phyloP scores from a whole-genome alignment of 2,888 invertebrate species.

The Lordiphosa andalusiaca region DNA sequence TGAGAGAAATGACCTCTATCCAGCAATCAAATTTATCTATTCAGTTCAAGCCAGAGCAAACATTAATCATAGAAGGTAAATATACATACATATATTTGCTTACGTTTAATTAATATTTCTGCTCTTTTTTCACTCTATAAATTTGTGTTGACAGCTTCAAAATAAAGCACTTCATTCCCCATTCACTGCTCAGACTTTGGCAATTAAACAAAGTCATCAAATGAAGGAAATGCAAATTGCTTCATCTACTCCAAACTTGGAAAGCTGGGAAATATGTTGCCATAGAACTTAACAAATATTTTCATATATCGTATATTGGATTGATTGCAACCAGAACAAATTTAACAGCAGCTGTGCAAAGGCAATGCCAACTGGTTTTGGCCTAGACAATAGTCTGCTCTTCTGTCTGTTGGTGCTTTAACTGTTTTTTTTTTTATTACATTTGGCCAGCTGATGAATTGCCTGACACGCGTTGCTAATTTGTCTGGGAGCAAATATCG shows the following conservation, averaged over 20 bases:
- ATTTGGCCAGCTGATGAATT: conserved; percentile 37
- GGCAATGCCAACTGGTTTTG: conserved; percentile 49
- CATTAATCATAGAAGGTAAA: background rate
- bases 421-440: conserved; percentile 23
- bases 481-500: conserved; percentile 37
- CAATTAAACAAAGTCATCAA: too few species aligned
- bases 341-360: conserved; percentile 37
- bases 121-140: background rate
- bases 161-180: background rate
- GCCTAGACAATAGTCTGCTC: conserved; percentile 33
- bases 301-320: background rate
- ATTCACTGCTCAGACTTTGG: background rate
- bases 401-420: too few species aligned
- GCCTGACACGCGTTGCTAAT: conserved; percentile 58
- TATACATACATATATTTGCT: conserved; percentile 2
- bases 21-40: background rate
- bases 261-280: too few species aligned
- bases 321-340: conserved; percentile 40
- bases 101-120: background rate
- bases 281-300: background rate
- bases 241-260: too few species aligned
- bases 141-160: conserved; percentile 1
- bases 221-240: too few species aligned
- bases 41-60: background rate
- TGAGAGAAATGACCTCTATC: too few species aligned